A percentile compares a stretch with the other conserved stretches of the same genome.
Evolutionary conservation across 2,888 invertebrate species (phyloP).

Genomic region (Amorpha juglandis): DNA sequence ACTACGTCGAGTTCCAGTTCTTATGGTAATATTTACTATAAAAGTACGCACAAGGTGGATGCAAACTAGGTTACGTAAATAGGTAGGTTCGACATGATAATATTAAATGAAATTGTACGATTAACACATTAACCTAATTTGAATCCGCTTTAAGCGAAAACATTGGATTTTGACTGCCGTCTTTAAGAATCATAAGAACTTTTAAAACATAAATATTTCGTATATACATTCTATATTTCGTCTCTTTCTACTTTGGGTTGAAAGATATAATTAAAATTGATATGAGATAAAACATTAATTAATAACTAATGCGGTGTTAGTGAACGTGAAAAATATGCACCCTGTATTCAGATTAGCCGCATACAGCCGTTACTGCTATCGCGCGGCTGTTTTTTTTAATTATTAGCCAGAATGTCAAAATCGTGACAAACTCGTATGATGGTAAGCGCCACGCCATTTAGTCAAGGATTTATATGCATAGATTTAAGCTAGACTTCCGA

Average conservation of each 20-base stretch:
- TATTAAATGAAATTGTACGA: background rate
- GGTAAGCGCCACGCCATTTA: too few relatives aligned
- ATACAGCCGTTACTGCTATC: background rate
- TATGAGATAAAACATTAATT: background rate
- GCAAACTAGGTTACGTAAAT: constrained; percentile 1
- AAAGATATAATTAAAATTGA: background rate
- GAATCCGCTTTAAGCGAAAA: constrained; percentile 1
- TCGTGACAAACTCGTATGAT: too few relatives aligned
- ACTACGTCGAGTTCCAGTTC: background rate
- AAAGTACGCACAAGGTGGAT: constrained; percentile 7
- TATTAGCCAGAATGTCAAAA: too few relatives aligned
- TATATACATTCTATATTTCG: background rate
- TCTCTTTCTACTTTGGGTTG: background rate
- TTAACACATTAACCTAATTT: constrained; percentile 11
- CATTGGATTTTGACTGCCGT: background rate
- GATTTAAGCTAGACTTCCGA: too few relatives aligned
- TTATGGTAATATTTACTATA: background rate
- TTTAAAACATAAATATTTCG: background rate
- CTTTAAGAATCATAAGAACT: background rate
- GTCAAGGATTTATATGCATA: background rate
- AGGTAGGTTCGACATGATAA: background rate
- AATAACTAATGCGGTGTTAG: background rate
- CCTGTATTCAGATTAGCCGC: background rate
- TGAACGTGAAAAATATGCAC: background rate
- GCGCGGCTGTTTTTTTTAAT: too few relatives aligned